Evolutionary conservation across 1,140 invertebrate species (phyloP).

Genomic region (Nomia melanderi): DNA sequence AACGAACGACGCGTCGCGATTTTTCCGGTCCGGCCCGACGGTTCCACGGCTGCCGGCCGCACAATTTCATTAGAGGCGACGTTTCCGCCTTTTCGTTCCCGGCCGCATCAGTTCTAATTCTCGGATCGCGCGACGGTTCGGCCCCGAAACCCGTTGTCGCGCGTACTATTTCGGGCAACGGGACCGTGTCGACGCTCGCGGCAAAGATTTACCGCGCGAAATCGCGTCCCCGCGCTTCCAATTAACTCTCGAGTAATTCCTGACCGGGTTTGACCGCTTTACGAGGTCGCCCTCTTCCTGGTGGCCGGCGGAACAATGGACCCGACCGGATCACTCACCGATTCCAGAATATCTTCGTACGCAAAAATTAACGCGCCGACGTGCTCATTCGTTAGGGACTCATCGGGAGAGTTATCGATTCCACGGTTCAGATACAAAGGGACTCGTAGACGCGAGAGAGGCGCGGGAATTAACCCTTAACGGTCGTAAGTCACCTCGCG

Average conservation of each 20-base stretch:
- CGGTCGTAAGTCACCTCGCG: no score
- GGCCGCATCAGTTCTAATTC: conserved; percentile 29
- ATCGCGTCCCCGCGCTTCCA: conserved; percentile 22
- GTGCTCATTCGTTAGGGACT: no score
- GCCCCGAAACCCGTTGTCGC: background rate
- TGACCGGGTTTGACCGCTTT: background rate
- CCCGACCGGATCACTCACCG: no score
- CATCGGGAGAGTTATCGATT: no score
- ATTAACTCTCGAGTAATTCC: conserved; percentile 39
- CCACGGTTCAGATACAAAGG: no score
- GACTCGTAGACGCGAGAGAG: no score
- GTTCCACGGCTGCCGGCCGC: background rate
- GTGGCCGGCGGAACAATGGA: background rate
- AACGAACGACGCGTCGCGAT: conserved; percentile 12
- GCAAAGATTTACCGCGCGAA: conserved; percentile 31
- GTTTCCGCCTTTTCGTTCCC: background rate
- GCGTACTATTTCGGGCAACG: conserved; percentile 8
- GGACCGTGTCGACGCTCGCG: background rate
- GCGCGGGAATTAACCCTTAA: no score
- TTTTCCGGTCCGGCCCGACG: background rate
- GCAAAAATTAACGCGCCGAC: no score
- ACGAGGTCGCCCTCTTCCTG: background rate
- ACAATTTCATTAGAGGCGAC: conserved; percentile 36
- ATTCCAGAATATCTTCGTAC: no score
- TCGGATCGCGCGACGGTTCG: background rate